These are phyloP conservation scores for Gyrodactylus bullatarudis DNA, from an alignment of 1,140 invertebrate species.

Conservation along the genomic window DNA sequence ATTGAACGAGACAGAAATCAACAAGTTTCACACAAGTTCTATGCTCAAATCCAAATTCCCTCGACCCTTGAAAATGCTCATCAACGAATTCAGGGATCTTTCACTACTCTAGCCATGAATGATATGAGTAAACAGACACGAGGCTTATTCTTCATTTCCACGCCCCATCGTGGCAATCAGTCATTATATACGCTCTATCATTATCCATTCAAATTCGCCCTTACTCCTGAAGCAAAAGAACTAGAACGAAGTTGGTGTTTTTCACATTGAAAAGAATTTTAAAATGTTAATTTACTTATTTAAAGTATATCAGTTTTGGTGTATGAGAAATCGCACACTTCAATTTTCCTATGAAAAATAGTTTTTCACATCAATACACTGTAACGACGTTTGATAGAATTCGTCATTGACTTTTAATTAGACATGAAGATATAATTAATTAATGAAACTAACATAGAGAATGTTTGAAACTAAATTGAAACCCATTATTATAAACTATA, in stretches of 20 bases:
- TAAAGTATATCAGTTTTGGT: background rate
- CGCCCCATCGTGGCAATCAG: background rate
- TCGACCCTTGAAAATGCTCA: no score
- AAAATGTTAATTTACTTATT: background rate
- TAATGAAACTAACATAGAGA: no score
- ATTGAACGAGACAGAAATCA: no score
- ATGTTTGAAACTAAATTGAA: no score
- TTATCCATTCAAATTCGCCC: conserved; percentile 1
- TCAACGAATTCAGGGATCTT: no score
- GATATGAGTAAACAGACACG: background rate
- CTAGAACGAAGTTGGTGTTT: conserved; percentile 47
- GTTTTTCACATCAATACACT: no score
- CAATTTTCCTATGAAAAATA: no score
- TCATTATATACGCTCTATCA: background rate
- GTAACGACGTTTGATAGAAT: background rate
- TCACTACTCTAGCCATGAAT: no score
- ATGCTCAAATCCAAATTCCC: background rate
- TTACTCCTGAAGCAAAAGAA: conserved; percentile 1
- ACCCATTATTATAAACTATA: no score
- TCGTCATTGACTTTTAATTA: no score
- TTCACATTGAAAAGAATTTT: conserved; percentile 10
- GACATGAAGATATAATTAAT: background rate
- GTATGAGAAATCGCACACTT: no score
- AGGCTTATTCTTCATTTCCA: conserved; percentile 1
- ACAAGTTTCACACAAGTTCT: no score